phyloP scores from a whole-genome alignment of 2,888 invertebrate species.

The Amphipoea lucens region DNA sequence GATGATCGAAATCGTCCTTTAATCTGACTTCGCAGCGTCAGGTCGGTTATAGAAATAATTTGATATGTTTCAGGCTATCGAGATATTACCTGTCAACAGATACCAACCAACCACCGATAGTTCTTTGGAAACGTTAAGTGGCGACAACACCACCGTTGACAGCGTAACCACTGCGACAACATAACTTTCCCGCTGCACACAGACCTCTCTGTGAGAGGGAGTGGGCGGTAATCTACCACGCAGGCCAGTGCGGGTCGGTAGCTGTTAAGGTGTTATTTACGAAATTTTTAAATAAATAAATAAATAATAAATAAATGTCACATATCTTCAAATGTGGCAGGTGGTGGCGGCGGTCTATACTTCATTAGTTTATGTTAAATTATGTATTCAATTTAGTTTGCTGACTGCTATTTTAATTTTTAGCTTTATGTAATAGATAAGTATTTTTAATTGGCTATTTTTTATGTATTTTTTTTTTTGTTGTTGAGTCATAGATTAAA shows the following conservation, averaged over 20 bases:
- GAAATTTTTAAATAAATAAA: no score
- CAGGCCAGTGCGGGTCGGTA: not conserved
- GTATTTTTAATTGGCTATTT: constrained; percentile 1
- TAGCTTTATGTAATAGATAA: constrained; percentile 18
- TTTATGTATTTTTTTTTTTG: no score
- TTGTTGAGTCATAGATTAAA: no score
- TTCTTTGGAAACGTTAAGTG: no score
- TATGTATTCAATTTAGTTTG: constrained; percentile 10
- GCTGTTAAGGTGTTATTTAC: not conserved
- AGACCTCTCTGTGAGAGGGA: not conserved
- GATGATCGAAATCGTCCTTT: not conserved
- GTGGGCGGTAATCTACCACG: not conserved
- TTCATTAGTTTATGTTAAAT: constrained; percentile 5
- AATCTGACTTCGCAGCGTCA: not conserved
- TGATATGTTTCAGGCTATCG: constrained; percentile 20
- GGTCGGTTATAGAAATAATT: not conserved
- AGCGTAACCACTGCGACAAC: no score
- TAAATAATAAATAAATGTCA: no score
- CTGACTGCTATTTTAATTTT: not conserved
- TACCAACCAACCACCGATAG: no score
- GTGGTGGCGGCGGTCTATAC: not conserved
- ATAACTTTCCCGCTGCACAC: no score
- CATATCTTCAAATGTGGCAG: not conserved
- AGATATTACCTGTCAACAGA: no score
- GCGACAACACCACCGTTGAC: no score